Evolutionary conservation across 2,113 vertebrate genomes (phyloP).

Genomic region (Ophiodon elongatus): DNA sequence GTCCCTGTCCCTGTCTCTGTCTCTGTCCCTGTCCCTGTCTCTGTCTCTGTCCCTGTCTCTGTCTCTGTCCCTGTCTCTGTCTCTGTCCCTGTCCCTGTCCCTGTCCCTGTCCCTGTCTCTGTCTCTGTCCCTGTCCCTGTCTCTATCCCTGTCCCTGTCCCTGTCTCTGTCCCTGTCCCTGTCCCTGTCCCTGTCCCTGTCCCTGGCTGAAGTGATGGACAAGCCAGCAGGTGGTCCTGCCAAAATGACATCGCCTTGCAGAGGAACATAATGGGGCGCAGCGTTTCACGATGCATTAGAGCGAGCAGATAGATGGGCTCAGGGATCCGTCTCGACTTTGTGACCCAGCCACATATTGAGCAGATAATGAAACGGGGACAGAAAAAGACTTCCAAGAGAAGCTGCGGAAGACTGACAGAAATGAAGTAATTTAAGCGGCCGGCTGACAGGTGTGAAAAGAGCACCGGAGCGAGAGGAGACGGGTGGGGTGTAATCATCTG

Average conservation of each 20-base stretch:
- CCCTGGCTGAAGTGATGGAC: slow-evolving; percentile 47
- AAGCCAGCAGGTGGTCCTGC: slow-evolving; percentile 41
- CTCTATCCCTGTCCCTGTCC: no score
- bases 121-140: no score
- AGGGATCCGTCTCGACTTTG: slow-evolving; percentile 9
- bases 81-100: no score
- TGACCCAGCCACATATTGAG: slow-evolving; percentile 33
- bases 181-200: no score
- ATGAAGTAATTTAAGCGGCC: slow-evolving; percentile 48
- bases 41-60: no score
- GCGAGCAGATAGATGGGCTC: slow-evolving; percentile 27
- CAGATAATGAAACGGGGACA: slow-evolving; percentile 34
- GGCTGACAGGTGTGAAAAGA: slow-evolving; percentile 46
- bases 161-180: no score
- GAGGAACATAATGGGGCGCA: slow-evolving; percentile 41
- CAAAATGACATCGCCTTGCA: slow-evolving; percentile 24
- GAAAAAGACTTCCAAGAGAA: slow-evolving; percentile 12
- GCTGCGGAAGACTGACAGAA: slow-evolving; percentile 28
- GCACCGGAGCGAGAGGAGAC: slow-evolving; percentile 3
- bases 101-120: no score
- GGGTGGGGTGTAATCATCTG: slow-evolving; percentile 25
- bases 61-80: no score
- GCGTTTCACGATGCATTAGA: slow-evolving; percentile 40
- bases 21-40: no score
- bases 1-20: no score